phyloP scores from a whole-genome alignment of 1,140 invertebrate genomes.

The Agrypnia vestita region DNA sequence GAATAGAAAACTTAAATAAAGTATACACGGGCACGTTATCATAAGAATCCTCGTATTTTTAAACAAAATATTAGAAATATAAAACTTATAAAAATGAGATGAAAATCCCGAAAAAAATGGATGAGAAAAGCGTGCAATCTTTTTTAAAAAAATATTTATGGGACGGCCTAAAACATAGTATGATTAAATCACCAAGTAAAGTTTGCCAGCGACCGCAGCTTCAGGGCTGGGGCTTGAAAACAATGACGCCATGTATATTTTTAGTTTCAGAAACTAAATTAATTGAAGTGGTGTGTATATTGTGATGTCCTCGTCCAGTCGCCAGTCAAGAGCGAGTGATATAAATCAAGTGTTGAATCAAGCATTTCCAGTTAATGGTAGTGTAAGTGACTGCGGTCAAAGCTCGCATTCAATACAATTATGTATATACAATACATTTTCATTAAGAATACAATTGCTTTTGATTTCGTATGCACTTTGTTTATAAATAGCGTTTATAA shows the following conservation, averaged over 20 bases:
- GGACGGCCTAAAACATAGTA: too few relatives aligned
- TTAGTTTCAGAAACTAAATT: not conserved
- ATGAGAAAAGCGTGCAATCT: too few relatives aligned
- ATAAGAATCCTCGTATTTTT: too few relatives aligned
- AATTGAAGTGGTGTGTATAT: not conserved
- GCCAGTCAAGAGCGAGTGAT: not conserved
- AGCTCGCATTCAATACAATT: not conserved
- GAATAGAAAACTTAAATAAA: too few relatives aligned
- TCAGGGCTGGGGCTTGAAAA: not conserved
- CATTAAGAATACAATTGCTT: slow-evolving; percentile 14
- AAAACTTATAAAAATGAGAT: too few relatives aligned
- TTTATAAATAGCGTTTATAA: not conserved
- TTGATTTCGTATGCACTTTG: slow-evolving; percentile 7
- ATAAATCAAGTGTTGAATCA: not conserved
- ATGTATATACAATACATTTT: not conserved
- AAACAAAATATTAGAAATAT: too few relatives aligned
- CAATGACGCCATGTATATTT: slow-evolving; percentile 21
- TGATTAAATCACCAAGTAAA: too few relatives aligned
- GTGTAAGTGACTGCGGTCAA: not conserved
- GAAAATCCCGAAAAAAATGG: too few relatives aligned
- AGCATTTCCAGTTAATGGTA: not conserved
- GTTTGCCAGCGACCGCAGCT: not conserved
- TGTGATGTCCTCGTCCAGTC: not conserved
- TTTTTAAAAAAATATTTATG: too few relatives aligned
- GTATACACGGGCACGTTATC: too few relatives aligned